These are phyloP conservation scores for Zaprionus vittiger DNA, from an alignment of 1,140 invertebrate species.

Conservation along the genomic window DNA sequence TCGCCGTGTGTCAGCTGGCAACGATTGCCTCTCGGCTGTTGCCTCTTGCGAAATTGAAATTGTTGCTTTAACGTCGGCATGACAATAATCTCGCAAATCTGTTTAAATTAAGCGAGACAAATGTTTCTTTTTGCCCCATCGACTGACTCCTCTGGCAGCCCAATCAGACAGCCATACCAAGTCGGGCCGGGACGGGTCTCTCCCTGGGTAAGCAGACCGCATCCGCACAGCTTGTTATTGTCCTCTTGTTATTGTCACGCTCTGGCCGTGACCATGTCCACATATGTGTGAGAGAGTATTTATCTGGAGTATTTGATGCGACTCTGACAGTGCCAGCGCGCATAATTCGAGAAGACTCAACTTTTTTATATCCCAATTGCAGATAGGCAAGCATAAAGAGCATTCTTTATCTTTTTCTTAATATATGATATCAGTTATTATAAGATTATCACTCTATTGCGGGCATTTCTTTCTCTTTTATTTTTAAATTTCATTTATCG, in stretches of 20 bases:
- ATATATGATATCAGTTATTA: background rate
- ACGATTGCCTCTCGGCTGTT: constrained; percentile 32
- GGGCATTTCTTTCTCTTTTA: background rate
- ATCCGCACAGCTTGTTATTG: constrained; percentile 27
- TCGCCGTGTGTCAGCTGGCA: constrained; percentile 59
- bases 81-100: constrained; percentile 83
- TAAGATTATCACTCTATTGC: background rate
- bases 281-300: constrained; percentile 42
- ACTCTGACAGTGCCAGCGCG: constrained; percentile 15
- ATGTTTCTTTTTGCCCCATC: constrained; percentile 66
- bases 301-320: constrained; percentile 39
- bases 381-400: background rate
- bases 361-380: background rate
- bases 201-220: background rate
- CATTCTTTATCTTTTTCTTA: background rate
- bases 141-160: constrained; percentile 44
- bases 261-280: constrained; percentile 33
- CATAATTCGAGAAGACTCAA: background rate
- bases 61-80: constrained; percentile 79
- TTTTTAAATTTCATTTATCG: too few relatives aligned
- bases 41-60: constrained; percentile 69
- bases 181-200: constrained; percentile 22
- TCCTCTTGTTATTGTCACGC: constrained; percentile 1
- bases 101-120: constrained; percentile 83
- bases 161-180: constrained; percentile 56